These are phyloP conservation scores for Eupithecia vulgata DNA, from an alignment of 2,888 invertebrate species.

Conservation along the genomic window DNA sequence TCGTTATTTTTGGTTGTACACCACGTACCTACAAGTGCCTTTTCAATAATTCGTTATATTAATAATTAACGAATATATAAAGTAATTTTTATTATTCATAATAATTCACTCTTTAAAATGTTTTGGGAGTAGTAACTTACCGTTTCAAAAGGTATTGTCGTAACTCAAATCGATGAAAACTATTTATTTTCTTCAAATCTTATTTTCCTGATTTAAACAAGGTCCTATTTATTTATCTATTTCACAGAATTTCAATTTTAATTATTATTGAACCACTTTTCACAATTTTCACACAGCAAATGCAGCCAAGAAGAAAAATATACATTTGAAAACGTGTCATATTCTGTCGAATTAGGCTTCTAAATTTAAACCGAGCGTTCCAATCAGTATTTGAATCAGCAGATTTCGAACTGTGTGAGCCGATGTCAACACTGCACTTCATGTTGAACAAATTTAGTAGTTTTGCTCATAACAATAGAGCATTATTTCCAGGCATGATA, in stretches of 20 bases:
- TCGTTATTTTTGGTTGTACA: neutral
- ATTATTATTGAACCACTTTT: neutral
- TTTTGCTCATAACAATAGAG: neutral
- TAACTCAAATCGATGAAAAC: neutral
- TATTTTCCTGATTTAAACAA: neutral
- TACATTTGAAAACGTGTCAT: neutral
- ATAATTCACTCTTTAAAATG: neutral
- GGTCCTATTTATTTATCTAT: neutral
- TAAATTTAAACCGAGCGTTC: neutral
- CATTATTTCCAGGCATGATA: neutral
- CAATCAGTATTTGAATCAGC: neutral
- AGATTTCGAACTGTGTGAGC: neutral
- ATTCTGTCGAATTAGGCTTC: neutral
- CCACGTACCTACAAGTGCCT: neutral
- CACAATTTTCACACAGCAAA: slow-evolving; percentile 1
- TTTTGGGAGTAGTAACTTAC: neutral
- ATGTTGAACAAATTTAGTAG: neutral
- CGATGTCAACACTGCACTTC: neutral
- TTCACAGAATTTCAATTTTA: neutral
- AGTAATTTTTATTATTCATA: no score
- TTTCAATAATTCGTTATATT: neutral
- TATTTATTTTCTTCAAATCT: neutral
- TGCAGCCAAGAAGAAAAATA: neutral
- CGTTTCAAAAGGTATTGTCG: neutral
- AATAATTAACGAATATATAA: no score